A percentile compares a stretch with the other conserved stretches of the same genome.
These are phyloP conservation scores for Anthopleura sola DNA, from an alignment of 64 coral and sea anemone species.

Conservation along the genomic window DNA sequence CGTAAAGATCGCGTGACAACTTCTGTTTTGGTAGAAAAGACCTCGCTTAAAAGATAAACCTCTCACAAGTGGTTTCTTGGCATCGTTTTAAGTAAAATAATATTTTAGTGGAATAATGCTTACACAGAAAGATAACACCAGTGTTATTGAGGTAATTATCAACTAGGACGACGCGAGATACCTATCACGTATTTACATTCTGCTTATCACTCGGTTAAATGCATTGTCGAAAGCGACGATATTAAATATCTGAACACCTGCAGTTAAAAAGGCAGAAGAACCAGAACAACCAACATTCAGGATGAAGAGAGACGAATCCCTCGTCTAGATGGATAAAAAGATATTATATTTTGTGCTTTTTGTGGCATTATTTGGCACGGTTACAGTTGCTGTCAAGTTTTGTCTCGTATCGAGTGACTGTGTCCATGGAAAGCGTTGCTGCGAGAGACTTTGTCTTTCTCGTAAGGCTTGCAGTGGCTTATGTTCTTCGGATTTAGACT, in stretches of 20 bases:
- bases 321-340: neutral
- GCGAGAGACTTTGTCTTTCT: neutral
- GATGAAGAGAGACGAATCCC: neutral
- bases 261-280: neutral
- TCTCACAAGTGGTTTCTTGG: neutral
- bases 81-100: neutral
- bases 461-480: neutral
- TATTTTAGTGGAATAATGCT: conserved; percentile 1
- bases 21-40: neutral
- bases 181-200: neutral
- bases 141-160: neutral
- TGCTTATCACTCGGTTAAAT: neutral
- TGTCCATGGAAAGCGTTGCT: neutral
- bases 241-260: neutral
- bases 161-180: neutral
- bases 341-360: neutral
- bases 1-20: neutral
- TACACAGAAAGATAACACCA: neutral
- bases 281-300: neutral
- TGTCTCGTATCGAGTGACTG: conserved; percentile 1
- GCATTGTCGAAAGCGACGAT: neutral
- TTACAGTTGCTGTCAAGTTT: neutral
- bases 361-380: neutral
- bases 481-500: neutral
- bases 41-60: neutral